Evolutionary conservation across 2,888 invertebrate species (phyloP).

Genomic region (Nyleta sp.): DNA sequence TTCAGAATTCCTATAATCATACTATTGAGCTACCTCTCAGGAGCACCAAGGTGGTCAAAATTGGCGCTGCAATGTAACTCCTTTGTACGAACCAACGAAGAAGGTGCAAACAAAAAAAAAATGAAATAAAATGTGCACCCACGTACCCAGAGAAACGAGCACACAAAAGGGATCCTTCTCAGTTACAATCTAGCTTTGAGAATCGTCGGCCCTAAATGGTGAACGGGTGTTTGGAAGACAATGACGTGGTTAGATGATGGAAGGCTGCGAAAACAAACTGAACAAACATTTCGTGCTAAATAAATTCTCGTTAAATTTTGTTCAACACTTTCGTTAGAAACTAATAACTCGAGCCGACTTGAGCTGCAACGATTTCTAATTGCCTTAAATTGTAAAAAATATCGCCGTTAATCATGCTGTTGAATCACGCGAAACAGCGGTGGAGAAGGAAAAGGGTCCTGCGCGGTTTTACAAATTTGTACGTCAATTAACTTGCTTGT

Average conservation of each 20-base stretch:
- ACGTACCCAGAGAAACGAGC: constrained; percentile 70
- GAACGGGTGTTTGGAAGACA: constrained; percentile 35
- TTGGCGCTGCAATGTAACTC: constrained; percentile 13
- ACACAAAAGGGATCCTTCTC: constrained; percentile 72
- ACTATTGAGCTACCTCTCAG: constrained; percentile 21
- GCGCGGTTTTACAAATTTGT: too few species aligned
- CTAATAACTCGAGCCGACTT: too few species aligned
- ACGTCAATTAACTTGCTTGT: too few species aligned
- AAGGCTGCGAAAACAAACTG: constrained; percentile 25
- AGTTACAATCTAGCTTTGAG: constrained; percentile 74
- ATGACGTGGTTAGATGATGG: constrained; percentile 46
- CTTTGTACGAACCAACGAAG: constrained; percentile 8
- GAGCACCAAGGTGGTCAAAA: constrained; percentile 22
- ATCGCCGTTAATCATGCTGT: constrained; percentile 3
- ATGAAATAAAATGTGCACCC: constrained; percentile 66
- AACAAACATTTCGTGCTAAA: not conserved
- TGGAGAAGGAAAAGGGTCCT: too few species aligned
- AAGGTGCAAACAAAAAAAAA: constrained; percentile 17
- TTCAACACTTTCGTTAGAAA: not conserved
- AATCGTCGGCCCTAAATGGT: constrained; percentile 63
- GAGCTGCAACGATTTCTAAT: not conserved
- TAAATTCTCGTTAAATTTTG: constrained; percentile 39
- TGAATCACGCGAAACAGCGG: not conserved
- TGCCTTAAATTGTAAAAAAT: constrained; percentile 23
- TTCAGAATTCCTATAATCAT: constrained; percentile 23